A percentile compares a stretch with the other conserved stretches of the same genome.
These are phyloP conservation scores for Achatina immaculata DNA, from an alignment of 1,140 invertebrate species.

Conservation along the genomic window DNA sequence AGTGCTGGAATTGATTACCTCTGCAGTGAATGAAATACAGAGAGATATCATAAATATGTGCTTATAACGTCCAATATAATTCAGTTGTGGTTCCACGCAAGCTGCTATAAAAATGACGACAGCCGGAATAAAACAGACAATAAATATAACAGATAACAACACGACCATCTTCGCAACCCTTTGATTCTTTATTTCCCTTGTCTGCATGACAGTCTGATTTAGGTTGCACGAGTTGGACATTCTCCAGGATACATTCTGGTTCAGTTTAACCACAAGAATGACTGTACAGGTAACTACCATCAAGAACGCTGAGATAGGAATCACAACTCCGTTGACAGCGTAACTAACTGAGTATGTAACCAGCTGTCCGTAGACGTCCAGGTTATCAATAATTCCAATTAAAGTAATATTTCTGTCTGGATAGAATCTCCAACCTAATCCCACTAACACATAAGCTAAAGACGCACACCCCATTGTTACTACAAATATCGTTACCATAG, in stretches of 20 bases:
- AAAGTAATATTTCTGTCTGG: neutral
- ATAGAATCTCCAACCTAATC: neutral
- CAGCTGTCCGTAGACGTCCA: neutral
- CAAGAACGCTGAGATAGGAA: neutral
- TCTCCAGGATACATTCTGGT: neutral
- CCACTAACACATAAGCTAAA: neutral
- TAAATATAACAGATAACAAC: neutral
- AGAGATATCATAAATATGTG: neutral
- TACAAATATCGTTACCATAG: neutral
- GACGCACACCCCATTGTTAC: neutral
- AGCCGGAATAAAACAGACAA: neutral
- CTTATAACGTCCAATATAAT: neutral
- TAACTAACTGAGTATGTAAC: neutral
- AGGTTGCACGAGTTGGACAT: neutral
- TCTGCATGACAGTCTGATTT: neutral
- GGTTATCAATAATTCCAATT: neutral
- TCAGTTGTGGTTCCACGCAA: neutral
- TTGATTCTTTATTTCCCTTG: neutral
- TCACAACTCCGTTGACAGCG: neutral
- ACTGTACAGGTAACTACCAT: neutral
- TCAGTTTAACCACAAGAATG: neutral
- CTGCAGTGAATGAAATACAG: neutral
- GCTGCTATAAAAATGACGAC: neutral
- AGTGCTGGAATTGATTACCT: neutral
- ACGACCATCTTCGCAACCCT: neutral